Evolutionary conservation across 1,140 invertebrate genomes (phyloP), one percentile per base, ranked within the genome.

Genomic region (Neotoxoptera formosana): DNA sequence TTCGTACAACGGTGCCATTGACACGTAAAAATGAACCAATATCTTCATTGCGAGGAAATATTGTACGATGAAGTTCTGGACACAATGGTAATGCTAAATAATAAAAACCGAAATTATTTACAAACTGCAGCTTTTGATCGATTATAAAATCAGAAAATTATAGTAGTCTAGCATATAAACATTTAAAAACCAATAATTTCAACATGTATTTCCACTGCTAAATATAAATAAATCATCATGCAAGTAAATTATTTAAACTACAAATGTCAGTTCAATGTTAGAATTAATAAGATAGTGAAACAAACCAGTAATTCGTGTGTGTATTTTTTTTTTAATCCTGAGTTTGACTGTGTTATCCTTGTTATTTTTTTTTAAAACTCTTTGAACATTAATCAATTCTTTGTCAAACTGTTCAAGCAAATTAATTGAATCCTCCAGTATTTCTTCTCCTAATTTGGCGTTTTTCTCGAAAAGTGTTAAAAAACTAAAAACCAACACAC

Each of bases 1-100:
- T 97, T 94, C 97, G 95, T 84, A 98, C 97, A 67, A 98, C 96
- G 93, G 97, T 98, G 7, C 96, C 96, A 94, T 95, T 95, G 89
- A 97, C 95, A 95, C 96, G 96, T 60, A 97, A 95, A 95, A 97
- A 97, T 94, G 95, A 96, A 94, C 96, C 96, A 93, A 97, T 95
- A 95, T 97, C 97, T 94, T 96, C 95, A 95, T 96, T 97, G 93
- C 96, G 96, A 1, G 97, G 97, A 94, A 97, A 96, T 76, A 95
- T 95, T 67, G 95, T 96, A 94, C 96, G 95, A 94, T 96, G 95
- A 23, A 96, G 94, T 94, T 97, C 96, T 90, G 96, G 96, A 94
- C 96, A 96, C 9, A 96, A 95, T 21, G 96, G 96, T 93, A 97
- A 95, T 76, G 96, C 96, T 95, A 95, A 95, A 95, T 96, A 96